Percentiles rank a stretch among this genome's conserved stretches.
phyloP scores from a whole-genome alignment of 2,797 vertebrate species.

The Rhincodon typus region DNA sequence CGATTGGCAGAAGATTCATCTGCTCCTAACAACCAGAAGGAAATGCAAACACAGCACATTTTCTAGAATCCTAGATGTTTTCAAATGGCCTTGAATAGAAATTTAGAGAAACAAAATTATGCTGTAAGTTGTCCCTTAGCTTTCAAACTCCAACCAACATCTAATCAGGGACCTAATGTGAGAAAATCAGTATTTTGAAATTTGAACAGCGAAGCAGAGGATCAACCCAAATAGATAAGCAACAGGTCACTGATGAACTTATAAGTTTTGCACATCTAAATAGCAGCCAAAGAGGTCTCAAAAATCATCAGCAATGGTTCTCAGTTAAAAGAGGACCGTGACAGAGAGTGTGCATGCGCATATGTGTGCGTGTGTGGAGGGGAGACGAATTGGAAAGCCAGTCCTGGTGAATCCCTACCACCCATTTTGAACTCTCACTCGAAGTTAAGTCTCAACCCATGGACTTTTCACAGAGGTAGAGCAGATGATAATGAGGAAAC shows the following conservation, averaged over 20 bases:
- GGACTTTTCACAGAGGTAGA: background rate
- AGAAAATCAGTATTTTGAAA: background rate
- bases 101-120: too few relatives aligned
- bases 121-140: background rate
- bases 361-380: too few relatives aligned
- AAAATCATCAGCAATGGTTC: background rate
- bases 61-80: background rate
- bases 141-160: background rate
- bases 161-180: background rate
- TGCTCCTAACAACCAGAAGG: background rate
- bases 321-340: background rate
- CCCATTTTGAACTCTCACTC: background rate
- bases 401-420: background rate
- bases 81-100: background rate
- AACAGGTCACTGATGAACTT: background rate
- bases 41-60: background rate
- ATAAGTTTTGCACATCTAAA: background rate
- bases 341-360: too few relatives aligned
- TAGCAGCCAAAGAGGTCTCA: background rate
- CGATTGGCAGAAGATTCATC: background rate
- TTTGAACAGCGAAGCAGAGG: background rate
- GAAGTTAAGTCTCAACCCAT: background rate
- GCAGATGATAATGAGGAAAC: background rate
- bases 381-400: background rate
- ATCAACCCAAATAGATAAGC: background rate